A percentile compares a stretch with the other conserved stretches of the same genome.
These are phyloP conservation scores for Pungitius pungitius DNA, from an alignment of 2,113 vertebrate genomes.

Conservation along the genomic window DNA sequence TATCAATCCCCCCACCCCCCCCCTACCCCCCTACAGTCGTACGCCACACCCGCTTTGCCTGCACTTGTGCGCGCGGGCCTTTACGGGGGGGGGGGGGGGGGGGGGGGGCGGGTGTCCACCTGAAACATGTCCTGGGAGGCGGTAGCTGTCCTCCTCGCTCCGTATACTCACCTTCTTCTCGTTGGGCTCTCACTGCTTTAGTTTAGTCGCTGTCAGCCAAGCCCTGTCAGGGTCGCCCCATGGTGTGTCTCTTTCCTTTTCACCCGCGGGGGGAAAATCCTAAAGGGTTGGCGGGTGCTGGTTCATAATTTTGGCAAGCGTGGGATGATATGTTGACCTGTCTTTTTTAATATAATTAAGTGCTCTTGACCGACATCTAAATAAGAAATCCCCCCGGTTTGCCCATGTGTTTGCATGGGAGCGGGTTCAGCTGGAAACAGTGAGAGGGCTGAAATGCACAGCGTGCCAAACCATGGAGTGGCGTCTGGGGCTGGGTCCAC, in stretches of 20 bases:
- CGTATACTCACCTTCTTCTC: slow-evolving; percentile 23
- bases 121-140: slow-evolving; percentile 58
- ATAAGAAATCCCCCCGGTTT: slow-evolving; percentile 76
- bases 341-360: slow-evolving; percentile 81
- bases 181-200: slow-evolving; percentile 43
- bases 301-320: slow-evolving; percentile 61
- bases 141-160: slow-evolving; percentile 30
- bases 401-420: slow-evolving; percentile 81
- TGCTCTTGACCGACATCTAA: slow-evolving; percentile 78
- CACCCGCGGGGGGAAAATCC: slow-evolving; percentile 53
- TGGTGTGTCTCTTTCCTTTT: slow-evolving; percentile 69
- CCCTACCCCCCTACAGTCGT: no score
- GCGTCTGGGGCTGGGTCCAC: slow-evolving; percentile 77
- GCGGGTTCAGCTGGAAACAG: slow-evolving; percentile 78
- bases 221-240: slow-evolving; percentile 46
- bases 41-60: no score
- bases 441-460: slow-evolving; percentile 64
- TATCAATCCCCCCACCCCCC: slow-evolving; percentile 64
- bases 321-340: slow-evolving; percentile 67
- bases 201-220: slow-evolving; percentile 40
- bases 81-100: no score
- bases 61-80: no score
- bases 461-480: slow-evolving; percentile 77
- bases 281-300: background rate
- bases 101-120: slow-evolving; percentile 47